Evolutionary conservation across 1,140 invertebrate species (phyloP), one percentile per base, ranked within the genome.

Genomic region (Drosophila punjabiensis): DNA sequence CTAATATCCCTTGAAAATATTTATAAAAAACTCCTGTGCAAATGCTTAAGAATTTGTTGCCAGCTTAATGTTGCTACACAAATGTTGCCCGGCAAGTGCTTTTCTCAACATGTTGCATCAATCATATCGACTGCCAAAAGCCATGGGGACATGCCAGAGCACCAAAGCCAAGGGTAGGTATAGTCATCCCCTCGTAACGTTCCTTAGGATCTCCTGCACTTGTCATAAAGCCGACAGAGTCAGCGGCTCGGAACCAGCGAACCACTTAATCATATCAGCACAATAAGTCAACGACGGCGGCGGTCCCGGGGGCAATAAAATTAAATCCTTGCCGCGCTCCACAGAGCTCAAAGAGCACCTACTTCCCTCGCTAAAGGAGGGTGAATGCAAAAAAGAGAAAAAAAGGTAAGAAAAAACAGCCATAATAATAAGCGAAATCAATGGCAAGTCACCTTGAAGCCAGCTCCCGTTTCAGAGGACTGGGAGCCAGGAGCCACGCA

Each of bases 221-320:
- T 78, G 63, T 78, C 75, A 77, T 77, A 77, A 77, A 76, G 48
- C 58, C 59, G 24, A 39, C 55, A 39, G 37, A 77, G 43, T 39
- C 70, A 71, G 65, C 53, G 68, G 68, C 47, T 69, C 28, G 35
- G 41, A 74, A 47, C 63, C 73, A 52, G 41, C 56, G 58, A 78
- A 68, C 71, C 86, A 89, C 86, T 88, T 89, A 85, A 89, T 89
- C 85, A 89, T 89, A 85, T 89, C 86, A 90, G 77, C 78, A 90
- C 81, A 90, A 90, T 89, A 89, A 89, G 86, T 85, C 85, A 85
- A 74, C 79, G 43, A 5, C 9, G 39, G 35, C 66, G 53, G 60
- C 39, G 65, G 20, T 58, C 37, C 56, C 53, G 68, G 43, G 58
- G 85, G 81, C 84, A 84, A 89, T 89, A 90, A 89, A 89, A 89